Evolutionary conservation across 2,888 invertebrate species (phyloP).

Genomic region (Macaria liturata): DNA sequence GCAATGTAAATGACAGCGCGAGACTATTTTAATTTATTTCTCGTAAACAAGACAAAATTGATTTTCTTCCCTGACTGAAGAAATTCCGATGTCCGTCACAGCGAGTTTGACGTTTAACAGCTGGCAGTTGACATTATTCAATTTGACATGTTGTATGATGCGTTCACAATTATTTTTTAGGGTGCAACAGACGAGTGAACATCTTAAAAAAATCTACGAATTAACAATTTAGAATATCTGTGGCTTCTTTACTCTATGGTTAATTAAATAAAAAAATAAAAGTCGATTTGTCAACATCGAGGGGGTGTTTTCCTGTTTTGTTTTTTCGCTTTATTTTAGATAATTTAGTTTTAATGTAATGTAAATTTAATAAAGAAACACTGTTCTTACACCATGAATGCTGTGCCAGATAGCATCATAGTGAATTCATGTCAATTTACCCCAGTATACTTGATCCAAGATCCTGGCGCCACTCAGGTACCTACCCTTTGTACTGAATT

Average conservation of each 20-base stretch:
- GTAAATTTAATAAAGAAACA: slow-evolving; percentile 42
- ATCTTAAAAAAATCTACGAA: no score
- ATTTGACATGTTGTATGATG: no score
- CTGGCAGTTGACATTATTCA: no score
- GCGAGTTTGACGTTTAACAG: no score
- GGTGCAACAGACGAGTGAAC: no score
- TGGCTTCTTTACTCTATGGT: slow-evolving; percentile 9
- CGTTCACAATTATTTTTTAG: no score
- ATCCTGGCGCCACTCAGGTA: slow-evolving; percentile 72
- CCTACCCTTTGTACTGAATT: slow-evolving; percentile 47
- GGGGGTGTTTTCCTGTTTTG: slow-evolving; percentile 39
- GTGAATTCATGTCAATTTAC: slow-evolving; percentile 74
- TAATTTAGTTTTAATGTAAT: slow-evolving; percentile 42
- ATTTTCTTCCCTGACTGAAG: no score
- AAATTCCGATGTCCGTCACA: no score
- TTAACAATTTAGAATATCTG: background rate
- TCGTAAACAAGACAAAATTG: no score
- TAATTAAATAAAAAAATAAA: slow-evolving; percentile 17
- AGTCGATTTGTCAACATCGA: slow-evolving; percentile 38
- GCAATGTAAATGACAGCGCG: slow-evolving; percentile 2
- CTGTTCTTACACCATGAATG: slow-evolving; percentile 56
- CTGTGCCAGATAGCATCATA: slow-evolving; percentile 62
- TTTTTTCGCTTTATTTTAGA: slow-evolving; percentile 36
- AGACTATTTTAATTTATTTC: background rate
- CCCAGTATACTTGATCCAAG: slow-evolving; percentile 73